Evolutionary conservation across 2,888 invertebrate genomes (phyloP), one percentile per base, ranked within the genome.

Genomic region (Acanthopleura granulata): DNA sequence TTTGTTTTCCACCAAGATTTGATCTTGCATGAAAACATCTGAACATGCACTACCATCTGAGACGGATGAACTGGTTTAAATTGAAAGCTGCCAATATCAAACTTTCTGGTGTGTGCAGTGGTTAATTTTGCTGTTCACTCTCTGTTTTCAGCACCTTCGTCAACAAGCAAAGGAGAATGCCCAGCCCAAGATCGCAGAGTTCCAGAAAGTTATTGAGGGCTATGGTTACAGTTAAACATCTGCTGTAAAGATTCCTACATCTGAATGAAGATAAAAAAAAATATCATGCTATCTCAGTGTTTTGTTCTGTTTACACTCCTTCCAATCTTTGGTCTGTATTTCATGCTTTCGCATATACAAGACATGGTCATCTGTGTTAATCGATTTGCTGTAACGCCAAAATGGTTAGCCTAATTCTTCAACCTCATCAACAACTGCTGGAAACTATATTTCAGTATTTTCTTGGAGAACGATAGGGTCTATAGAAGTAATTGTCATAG

Each of bases 151-250:
- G 86, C 74, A 78, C 57, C 78, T 87, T 74, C 79, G 82, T 76
- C 81, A 81, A 72, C 80, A 86, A 77, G 87, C 87, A n/a, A 82
- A 78, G 74, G 77, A 78, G 50, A 85, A 85, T 77, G 84, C 84
- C 50, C 84, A 84, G 16, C 74, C 77, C 30, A 85, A 85, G 76
- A 81, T 85, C 61, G 78, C 78, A 27, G 77, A 82, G 30, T 82
- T 83, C 79, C 86, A 87, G 79, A 82, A 84, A 76, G 77, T 84
- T 18, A 82, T 87, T 49, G 81, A 84, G 74, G 76, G 79, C 50
- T 82, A 81, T 76, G 87, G 87, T 49, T 85, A 78, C 78, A 81
- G 79, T 80, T 81, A 75, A 78, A 77, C 29, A 18, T 22, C 6
- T 66, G 4, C 25, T 57, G 22, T 57, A n/a, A 22, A n/a, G n/a